Conservation (phyloP, 2,888 invertebrate genomes). For the Nezara viridula region DNA sequence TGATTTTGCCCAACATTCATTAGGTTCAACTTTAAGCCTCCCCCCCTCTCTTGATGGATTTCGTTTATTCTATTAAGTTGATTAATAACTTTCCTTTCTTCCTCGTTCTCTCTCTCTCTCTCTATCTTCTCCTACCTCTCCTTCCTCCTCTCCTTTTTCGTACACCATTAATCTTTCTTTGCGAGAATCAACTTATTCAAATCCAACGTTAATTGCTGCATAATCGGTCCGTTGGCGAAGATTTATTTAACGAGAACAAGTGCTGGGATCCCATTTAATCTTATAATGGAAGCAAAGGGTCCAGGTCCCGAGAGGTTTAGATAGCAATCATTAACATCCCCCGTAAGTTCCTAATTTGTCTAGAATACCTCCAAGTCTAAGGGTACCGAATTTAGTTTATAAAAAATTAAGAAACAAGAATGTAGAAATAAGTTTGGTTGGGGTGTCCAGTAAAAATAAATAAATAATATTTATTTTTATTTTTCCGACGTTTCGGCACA, state of each 20-base stretch:
- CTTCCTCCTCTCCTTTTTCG: no score
- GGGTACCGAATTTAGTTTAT: no score
- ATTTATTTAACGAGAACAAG: neutral
- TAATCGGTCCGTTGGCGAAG: neutral
- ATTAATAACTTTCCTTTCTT: neutral
- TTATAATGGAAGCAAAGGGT: neutral
- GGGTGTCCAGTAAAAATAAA: no score
- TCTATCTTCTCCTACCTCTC: neutral
- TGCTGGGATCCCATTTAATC: conserved; percentile 6
- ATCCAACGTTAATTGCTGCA: conserved; percentile 15
- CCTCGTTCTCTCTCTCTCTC: no score
- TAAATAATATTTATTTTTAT: no score
- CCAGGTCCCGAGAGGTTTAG: neutral
- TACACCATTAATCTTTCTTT: neutral
- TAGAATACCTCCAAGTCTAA: no score
- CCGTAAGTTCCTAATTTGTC: neutral
- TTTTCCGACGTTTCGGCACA: no score
- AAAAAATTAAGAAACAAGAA: no score
- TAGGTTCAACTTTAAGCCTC: neutral
- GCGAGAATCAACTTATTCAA: conserved; percentile 13
- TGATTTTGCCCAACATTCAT: neutral
- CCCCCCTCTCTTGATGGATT: neutral
- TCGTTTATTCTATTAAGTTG: neutral
- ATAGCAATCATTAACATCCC: neutral
- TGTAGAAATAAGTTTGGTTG: no score